Percentiles rank a stretch among this genome's conserved stretches.
Evolutionary conservation across 2,888 invertebrate genomes (phyloP).

Genomic region (Meganola albula): DNA sequence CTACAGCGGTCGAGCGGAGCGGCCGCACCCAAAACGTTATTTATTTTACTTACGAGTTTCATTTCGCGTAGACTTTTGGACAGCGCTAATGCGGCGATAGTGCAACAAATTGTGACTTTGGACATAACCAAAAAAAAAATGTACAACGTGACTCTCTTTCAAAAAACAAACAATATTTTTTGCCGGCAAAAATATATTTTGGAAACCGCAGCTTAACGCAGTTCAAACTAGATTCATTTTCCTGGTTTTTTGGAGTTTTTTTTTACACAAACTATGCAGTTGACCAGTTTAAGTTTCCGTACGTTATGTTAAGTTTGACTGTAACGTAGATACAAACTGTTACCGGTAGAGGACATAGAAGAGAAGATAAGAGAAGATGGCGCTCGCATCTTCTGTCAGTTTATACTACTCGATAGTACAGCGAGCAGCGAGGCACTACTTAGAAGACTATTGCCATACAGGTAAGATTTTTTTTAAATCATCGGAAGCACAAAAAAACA

Average conservation of each 20-base stretch:
- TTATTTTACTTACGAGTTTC: constrained; percentile 75
- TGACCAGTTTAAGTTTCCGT: constrained; percentile 50
- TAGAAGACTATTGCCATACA: constrained; percentile 82
- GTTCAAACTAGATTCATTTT: constrained; percentile 66
- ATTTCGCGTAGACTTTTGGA: constrained; percentile 75
- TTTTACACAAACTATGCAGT: constrained; percentile 50
- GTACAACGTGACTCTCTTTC: constrained; percentile 43
- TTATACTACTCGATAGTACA: constrained; percentile 83
- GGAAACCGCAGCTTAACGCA: constrained; percentile 68
- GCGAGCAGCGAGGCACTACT: constrained; percentile 81
- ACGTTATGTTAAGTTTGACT: constrained; percentile 55
- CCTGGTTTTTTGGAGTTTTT: constrained; percentile 50
- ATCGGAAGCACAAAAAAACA: too few relatives aligned
- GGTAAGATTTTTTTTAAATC: too few relatives aligned
- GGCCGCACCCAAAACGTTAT: constrained; percentile 64
- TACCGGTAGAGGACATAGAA: constrained; percentile 45
- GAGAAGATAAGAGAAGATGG: constrained; percentile 62
- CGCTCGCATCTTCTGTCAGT: constrained; percentile 82
- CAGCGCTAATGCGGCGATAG: constrained; percentile 66
- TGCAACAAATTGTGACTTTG: constrained; percentile 72
- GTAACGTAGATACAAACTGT: constrained; percentile 49
- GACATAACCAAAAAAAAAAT: constrained; percentile 54
- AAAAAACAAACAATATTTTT: constrained; percentile 31
- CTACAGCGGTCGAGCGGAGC: constrained; percentile 65
- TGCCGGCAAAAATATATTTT: constrained; percentile 51